Evolutionary conservation across 37 sponge, comb jelly and placozoan species (phyloP).

Genomic region (Petrosia ficiformis): DNA sequence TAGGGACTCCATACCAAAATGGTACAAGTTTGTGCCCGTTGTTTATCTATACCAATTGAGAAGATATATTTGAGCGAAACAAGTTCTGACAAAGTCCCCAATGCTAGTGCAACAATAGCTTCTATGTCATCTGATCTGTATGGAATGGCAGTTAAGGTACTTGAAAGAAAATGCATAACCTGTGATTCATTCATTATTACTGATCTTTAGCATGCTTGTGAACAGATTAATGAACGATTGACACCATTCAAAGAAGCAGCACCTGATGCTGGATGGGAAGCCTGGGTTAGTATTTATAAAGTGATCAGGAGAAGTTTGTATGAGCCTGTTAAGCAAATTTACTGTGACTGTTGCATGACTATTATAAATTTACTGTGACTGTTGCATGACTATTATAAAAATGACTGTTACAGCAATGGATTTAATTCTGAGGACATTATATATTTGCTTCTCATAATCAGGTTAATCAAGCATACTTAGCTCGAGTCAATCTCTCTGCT

Average conservation of each 20-base stretch:
- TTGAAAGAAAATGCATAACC: background rate
- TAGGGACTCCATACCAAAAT: slow-evolving; percentile 52
- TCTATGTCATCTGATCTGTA: slow-evolving; percentile 27
- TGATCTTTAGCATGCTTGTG: slow-evolving; percentile 39
- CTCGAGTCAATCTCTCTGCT: slow-evolving; percentile 43
- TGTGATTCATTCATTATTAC: background rate
- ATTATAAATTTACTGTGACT: no score
- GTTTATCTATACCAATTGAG: slow-evolving; percentile 4
- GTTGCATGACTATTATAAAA: slow-evolving; percentile 3
- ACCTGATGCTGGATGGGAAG: slow-evolving; percentile 51
- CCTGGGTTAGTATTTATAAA: slow-evolving; percentile 37
- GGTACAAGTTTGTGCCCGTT: slow-evolving; percentile 22
- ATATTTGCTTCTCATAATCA: slow-evolving; percentile 1
- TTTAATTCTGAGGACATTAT: background rate
- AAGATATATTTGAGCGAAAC: slow-evolving; percentile 23
- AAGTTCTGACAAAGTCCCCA: slow-evolving; percentile 24
- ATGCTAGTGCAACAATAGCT: slow-evolving; percentile 33
- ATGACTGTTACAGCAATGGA: background rate
- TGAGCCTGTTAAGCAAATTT: no score
- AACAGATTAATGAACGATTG: slow-evolving; percentile 29
- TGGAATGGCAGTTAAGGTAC: slow-evolving; percentile 32
- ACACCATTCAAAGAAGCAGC: slow-evolving; percentile 19
- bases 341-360: no score
- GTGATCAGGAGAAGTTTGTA: background rate
- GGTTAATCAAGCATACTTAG: slow-evolving; percentile 30